Evolutionary conservation across 2,888 invertebrate species (phyloP).

Genomic region (Xestia ashworthii): DNA sequence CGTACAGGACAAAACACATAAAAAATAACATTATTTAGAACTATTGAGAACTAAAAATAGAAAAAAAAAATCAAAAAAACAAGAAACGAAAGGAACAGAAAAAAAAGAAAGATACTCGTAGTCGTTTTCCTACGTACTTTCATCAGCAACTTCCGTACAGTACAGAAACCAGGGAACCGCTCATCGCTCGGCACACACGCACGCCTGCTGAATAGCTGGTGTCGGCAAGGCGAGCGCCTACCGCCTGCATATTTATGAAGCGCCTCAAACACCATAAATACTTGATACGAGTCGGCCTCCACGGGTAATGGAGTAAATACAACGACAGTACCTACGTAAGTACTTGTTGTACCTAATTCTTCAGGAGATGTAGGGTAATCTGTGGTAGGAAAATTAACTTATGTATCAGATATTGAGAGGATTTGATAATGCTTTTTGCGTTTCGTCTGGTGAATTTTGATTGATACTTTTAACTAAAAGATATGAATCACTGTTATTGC

Average conservation of each 20-base stretch:
- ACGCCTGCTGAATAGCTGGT: conserved; percentile 88
- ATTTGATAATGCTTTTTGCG: background rate
- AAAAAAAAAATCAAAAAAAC: too few relatives aligned
- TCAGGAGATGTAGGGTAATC: conserved; percentile 43
- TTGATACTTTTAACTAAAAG: background rate
- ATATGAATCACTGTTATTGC: background rate
- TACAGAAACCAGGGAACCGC: conserved; percentile 54
- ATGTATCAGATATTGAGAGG: background rate
- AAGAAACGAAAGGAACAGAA: too few relatives aligned
- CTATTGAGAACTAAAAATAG: too few relatives aligned
- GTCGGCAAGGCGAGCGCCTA: conserved; percentile 91
- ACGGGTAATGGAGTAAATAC: conserved; percentile 89
- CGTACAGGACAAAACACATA: too few relatives aligned
- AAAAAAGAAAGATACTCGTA: too few relatives aligned
- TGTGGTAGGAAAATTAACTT: background rate
- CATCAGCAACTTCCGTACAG: background rate
- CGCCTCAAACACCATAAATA: conserved; percentile 91
- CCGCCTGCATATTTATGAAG: conserved; percentile 91
- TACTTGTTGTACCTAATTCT: conserved; percentile 76
- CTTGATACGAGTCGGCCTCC: conserved; percentile 88
- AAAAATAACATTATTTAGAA: too few relatives aligned
- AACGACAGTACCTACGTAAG: conserved; percentile 73
- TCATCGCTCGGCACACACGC: conserved; percentile 64
- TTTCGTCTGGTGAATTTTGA: background rate
- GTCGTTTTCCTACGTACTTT: background rate